Evolutionary conservation across 2,113 vertebrate genomes (phyloP).

Genomic region (Psettodes erumei): DNA sequence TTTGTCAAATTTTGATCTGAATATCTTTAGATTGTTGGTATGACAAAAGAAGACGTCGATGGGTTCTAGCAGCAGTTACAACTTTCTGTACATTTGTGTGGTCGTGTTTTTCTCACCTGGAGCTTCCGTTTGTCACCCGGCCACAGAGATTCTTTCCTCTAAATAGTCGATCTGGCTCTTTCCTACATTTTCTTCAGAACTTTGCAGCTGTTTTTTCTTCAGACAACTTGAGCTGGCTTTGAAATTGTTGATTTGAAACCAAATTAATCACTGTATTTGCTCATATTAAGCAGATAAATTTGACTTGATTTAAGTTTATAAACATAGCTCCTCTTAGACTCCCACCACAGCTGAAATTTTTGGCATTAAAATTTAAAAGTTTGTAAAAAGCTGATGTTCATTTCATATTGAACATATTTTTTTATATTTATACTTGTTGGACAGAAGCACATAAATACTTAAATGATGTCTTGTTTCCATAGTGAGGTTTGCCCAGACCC

Average conservation of each 20-base stretch:
- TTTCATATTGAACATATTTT: neutral
- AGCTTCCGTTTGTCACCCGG: too few species aligned
- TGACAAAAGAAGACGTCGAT: too few species aligned
- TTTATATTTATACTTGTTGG: neutral
- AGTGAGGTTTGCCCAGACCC: neutral
- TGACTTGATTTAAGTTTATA: neutral
- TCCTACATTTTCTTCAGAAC: too few species aligned
- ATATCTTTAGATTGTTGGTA: neutral
- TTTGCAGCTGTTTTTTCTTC: neutral
- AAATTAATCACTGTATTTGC: neutral
- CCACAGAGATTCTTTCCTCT: too few species aligned
- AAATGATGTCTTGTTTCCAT: slow-evolving; percentile 20
- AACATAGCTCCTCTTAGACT: neutral
- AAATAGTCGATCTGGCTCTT: too few species aligned
- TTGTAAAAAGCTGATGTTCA: neutral
- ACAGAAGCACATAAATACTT: neutral
- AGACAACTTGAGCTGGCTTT: neutral
- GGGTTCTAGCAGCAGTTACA: too few species aligned
- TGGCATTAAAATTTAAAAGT: neutral
- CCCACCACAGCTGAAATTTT: neutral
- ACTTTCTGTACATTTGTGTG: neutral
- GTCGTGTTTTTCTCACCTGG: too few species aligned
- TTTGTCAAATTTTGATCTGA: neutral
- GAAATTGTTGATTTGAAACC: neutral
- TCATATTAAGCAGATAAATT: neutral